Base-by-base conservation (phyloP, 92 coral and sea anemone genomes). In the Isaurus tuberculatus region DNA sequence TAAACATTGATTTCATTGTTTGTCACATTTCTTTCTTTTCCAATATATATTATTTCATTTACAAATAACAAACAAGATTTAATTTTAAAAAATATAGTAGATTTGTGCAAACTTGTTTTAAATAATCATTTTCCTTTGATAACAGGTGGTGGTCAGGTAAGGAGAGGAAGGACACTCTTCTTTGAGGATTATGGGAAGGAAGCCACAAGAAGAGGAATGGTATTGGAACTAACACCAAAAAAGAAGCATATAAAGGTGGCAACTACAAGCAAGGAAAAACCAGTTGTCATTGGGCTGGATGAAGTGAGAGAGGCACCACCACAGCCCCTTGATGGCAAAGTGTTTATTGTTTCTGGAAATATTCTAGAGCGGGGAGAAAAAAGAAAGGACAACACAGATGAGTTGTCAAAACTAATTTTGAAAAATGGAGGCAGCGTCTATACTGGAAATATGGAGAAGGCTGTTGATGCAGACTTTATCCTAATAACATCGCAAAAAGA, bases 241-340 rank as follows among this genome's bases (percentile, higher is more conserved):
- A 85, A 75, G 69, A 28, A 73, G 66, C 83, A 85, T 75, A 75
- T 78, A 1, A 85, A 34, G 68, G 44, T 85, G 8, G 89, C 89
- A 27, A 85, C 84, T 8, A 65, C 19, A 16, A 42, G 83, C 30
- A 85, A 46, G 44, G 70, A 77, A 27, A 46, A 82, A 30, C 84
- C 89, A 9, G 30, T 48, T 40, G 11, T 1, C 32, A 80, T 85
- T 75, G 14, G 66, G 8, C 55, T 69, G 17, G 29, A 86, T 7
- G 58, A 64, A 14, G 68, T 86, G 68, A 75, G 25, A 20, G 89
- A 86, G 70, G 78, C 80, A 31, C 85, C 89, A 46, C 89, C 85
- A 3, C 64, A 5, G 42, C 88, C 88, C 3, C 84, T 85, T 17
- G 70, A 61, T 22, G 29, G 32, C 42, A 81, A 85, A 67, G 70